These are phyloP conservation scores for Noctua janthe DNA, from an alignment of 2,888 invertebrate species.

Conservation along the genomic window DNA sequence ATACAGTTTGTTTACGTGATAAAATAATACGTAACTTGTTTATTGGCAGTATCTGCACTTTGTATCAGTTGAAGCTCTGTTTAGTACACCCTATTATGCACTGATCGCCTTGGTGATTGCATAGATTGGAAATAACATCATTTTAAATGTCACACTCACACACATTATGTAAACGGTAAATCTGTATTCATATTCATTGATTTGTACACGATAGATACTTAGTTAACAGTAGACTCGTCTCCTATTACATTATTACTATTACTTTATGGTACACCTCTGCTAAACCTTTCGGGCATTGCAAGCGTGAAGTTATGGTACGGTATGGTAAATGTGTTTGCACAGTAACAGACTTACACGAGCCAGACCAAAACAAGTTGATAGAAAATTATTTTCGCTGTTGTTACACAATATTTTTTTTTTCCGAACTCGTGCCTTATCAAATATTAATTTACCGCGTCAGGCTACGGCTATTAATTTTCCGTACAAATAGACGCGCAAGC, in stretches of 20 bases:
- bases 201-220: background rate
- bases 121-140: conserved; percentile 4
- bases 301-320: background rate
- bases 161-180: conserved; percentile 13
- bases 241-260: background rate
- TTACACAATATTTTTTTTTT: conserved; percentile 46
- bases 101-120: conserved; percentile 12
- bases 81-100: conserved; percentile 21
- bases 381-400: conserved; percentile 42
- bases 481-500: conserved; percentile 58
- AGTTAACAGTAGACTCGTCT: background rate
- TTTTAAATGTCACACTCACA: background rate
- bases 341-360: conserved; percentile 17
- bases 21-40: conserved; percentile 31
- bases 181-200: background rate
- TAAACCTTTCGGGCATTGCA: background rate
- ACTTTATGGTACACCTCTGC: background rate
- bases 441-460: conserved; percentile 73
- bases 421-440: conserved; percentile 68
- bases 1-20: conserved; percentile 35
- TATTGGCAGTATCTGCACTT: conserved; percentile 27
- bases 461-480: conserved; percentile 68
- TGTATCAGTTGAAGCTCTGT: conserved; percentile 13
- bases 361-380: conserved; percentile 18
- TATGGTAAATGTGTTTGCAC: background rate